Percentiles rank a stretch among this genome's conserved stretches.
Evolutionary conservation across 2,888 invertebrate species (phyloP).

Genomic region (Keiferia lycopersicella): DNA sequence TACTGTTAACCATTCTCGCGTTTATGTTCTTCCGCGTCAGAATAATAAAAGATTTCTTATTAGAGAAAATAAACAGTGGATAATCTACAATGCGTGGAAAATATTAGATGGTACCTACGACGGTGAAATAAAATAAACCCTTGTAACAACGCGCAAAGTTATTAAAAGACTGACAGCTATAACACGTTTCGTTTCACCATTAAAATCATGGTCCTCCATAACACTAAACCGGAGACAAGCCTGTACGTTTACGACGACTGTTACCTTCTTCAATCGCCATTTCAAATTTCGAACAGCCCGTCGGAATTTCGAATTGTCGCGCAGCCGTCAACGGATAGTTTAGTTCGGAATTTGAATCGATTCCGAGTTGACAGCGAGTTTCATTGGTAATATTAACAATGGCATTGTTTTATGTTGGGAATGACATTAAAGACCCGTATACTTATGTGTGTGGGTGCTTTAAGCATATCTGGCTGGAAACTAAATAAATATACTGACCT

Average conservation of each 20-base stretch:
- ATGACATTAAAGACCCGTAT: neutral
- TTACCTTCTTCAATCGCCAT: constrained; percentile 36
- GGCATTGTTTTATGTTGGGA: constrained; percentile 14
- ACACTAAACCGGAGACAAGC: constrained; percentile 35
- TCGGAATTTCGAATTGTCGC: constrained; percentile 32
- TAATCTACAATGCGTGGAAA: neutral
- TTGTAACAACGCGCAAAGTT: constrained; percentile 17
- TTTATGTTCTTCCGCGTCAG: neutral
- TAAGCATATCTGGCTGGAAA: too few relatives aligned
- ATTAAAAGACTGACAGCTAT: constrained; percentile 14
- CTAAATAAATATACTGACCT: too few relatives aligned
- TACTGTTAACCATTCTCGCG: neutral
- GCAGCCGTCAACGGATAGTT: constrained; percentile 24
- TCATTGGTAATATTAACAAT: constrained; percentile 23
- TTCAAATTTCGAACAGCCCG: constrained; percentile 39
- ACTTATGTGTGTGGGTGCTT: too few relatives aligned
- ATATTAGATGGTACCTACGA: neutral
- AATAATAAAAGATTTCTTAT: neutral
- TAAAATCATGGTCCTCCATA: constrained; percentile 39
- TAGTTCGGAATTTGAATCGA: constrained; percentile 47
- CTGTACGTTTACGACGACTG: constrained; percentile 43
- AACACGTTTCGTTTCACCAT: constrained; percentile 32
- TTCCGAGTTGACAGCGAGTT: constrained; percentile 29
- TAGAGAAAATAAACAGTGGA: neutral
- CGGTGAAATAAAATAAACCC: constrained; percentile 4